Conservation (phyloP, 2,888 invertebrate species). For the Clepsis dumicolana region DNA sequence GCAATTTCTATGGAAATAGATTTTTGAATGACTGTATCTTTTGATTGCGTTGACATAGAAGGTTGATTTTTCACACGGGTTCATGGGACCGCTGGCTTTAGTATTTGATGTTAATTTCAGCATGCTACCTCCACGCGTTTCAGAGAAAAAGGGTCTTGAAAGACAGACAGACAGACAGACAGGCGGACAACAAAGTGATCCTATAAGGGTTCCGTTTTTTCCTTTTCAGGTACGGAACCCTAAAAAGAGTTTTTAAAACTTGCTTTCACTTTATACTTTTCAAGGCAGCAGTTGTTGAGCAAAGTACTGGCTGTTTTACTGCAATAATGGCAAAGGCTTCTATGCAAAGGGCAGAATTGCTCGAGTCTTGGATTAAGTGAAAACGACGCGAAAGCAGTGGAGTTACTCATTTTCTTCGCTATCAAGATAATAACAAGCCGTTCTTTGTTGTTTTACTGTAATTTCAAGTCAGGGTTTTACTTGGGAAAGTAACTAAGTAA, state of each 20-base stretch:
- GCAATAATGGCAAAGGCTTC: constrained; percentile 15
- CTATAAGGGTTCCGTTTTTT: too few species aligned
- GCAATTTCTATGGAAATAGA: too few species aligned
- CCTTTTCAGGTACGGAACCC: too few species aligned
- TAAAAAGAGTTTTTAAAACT: neutral
- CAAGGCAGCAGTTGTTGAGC: constrained; percentile 10
- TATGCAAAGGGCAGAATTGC: constrained; percentile 10
- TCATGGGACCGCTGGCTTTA: too few species aligned
- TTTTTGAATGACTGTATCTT: too few species aligned
- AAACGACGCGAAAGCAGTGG: constrained; percentile 16
- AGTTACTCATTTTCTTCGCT: constrained; percentile 27
- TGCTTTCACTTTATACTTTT: constrained; percentile 2
- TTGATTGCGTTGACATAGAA: too few species aligned
- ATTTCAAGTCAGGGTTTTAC: constrained; percentile 9
- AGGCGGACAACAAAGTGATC: too few species aligned
- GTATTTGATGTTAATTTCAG: too few species aligned
- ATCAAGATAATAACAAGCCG: constrained; percentile 29
- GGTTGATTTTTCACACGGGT: too few species aligned
- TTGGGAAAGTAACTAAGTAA: neutral
- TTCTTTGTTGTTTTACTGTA: constrained; percentile 22
- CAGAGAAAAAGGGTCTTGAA: too few species aligned
- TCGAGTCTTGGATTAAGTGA: constrained; percentile 18
- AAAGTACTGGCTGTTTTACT: constrained; percentile 23
- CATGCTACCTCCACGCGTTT: too few species aligned
- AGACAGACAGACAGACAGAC: too few species aligned